Evolutionary conservation across 2,113 vertebrate genomes (phyloP).

Genomic region (Forbesichthys agassizii): DNA sequence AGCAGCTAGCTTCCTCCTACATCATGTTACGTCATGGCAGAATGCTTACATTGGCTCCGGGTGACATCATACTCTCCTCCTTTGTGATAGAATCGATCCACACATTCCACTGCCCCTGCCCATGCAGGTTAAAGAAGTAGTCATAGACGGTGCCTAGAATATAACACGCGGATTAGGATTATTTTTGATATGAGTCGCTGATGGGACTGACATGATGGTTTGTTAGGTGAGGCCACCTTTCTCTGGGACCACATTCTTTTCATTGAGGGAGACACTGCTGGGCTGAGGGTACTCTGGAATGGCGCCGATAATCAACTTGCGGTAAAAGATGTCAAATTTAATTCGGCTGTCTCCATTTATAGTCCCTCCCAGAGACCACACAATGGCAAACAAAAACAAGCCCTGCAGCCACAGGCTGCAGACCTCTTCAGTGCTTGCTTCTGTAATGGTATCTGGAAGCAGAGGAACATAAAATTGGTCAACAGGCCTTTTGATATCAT

Average conservation of each 20-base stretch:
- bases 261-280: slow-evolving; percentile 83
- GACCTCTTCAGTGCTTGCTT: slow-evolving; percentile 67
- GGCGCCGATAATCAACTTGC: slow-evolving; percentile 79
- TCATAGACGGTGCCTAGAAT: slow-evolving; percentile 87
- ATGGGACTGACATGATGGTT: not conserved
- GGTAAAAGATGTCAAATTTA: slow-evolving; percentile 88
- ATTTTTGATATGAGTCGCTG: not conserved
- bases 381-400: slow-evolving; percentile 86
- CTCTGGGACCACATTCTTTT: slow-evolving; percentile 84
- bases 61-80: slow-evolving; percentile 78
- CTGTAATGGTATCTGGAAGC: slow-evolving; percentile 80
- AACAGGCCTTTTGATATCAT: too few relatives aligned
- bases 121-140: slow-evolving; percentile 82
- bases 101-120: slow-evolving; percentile 81
- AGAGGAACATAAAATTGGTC: slow-evolving; percentile 1
- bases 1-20: not conserved
- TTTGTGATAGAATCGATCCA: slow-evolving; percentile 87
- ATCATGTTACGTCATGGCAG: not conserved
- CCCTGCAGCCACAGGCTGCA: slow-evolving; percentile 86
- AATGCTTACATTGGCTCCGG: slow-evolving; percentile 78
- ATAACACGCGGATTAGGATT: slow-evolving; percentile 7
- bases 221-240: slow-evolving; percentile 74
- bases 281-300: slow-evolving; percentile 79
- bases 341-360: slow-evolving; percentile 83
- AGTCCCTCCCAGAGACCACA: slow-evolving; percentile 87